These are phyloP conservation scores for Dendronephthya gigantea DNA, from an alignment of 64 coral and sea anemone species.

Conservation along the genomic window DNA sequence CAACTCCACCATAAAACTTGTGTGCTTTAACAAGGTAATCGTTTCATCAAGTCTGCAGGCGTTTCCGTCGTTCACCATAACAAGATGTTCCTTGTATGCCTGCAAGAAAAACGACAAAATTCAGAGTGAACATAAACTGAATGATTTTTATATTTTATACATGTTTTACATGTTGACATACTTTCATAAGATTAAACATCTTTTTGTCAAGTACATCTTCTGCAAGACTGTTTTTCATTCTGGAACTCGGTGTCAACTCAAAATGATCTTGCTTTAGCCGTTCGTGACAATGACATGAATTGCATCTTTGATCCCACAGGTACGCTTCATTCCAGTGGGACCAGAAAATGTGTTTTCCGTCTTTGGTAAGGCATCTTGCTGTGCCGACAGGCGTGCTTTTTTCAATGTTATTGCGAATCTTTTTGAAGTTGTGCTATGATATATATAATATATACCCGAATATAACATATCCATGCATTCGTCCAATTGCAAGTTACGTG, in stretches of 20 bases:
- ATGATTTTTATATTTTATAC: background rate
- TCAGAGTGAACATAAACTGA: background rate
- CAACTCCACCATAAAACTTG: too few relatives aligned
- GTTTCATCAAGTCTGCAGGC: background rate
- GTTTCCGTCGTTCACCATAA: background rate
- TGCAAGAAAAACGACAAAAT: background rate
- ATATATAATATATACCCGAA: background rate
- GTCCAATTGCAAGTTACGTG: background rate
- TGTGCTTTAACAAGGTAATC: background rate
- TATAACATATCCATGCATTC: too few relatives aligned
- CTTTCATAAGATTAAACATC: conserved; percentile 34
- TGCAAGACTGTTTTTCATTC: conserved; percentile 20
- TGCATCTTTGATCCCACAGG: conserved; percentile 23
- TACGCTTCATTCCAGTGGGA: conserved; percentile 22
- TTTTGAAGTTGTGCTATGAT: conserved; percentile 34
- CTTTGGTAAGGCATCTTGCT: background rate
- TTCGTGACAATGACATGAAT: background rate
- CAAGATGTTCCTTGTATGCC: conserved; percentile 24
- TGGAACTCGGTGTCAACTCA: conserved; percentile 21
- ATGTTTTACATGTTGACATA: background rate
- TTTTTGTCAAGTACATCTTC: conserved; percentile 26
- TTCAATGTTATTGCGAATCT: conserved; percentile 13
- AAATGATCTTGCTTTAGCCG: conserved; percentile 15
- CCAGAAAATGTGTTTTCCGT: conserved; percentile 19
- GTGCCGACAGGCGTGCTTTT: too few relatives aligned